Percentiles rank a stretch among this genome's conserved stretches.
These are phyloP conservation scores for Drosophila insularis DNA, from an alignment of 1,140 invertebrate genomes.

Conservation along the genomic window DNA sequence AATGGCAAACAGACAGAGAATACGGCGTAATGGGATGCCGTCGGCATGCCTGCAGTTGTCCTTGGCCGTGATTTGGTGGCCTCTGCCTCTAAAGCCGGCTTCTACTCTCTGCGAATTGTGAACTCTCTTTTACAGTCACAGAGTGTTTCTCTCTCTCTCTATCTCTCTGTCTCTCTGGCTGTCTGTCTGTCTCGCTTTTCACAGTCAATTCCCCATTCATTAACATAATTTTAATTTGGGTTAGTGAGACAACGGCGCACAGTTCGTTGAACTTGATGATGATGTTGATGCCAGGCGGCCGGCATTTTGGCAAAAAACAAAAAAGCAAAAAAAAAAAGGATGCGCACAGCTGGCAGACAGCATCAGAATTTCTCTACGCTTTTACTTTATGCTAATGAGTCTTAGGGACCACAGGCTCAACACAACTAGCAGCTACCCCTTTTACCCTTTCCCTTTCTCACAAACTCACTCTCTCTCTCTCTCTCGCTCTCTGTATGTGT, in stretches of 20 bases:
- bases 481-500: conserved; percentile 20
- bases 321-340: conserved; percentile 40
- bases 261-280: conserved; percentile 68
- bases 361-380: conserved; percentile 62
- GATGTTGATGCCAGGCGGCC: too few relatives aligned
- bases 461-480: conserved; percentile 29
- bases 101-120: conserved; percentile 2
- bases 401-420: conserved; percentile 11
- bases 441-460: conserved; percentile 48
- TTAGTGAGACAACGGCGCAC: conserved; percentile 77
- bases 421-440: conserved; percentile 45
- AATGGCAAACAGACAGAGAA: conserved; percentile 25
- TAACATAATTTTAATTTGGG: conserved; percentile 82
- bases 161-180: background rate
- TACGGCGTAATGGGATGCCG: conserved; percentile 31
- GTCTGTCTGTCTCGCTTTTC: conserved; percentile 9
- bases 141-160: background rate
- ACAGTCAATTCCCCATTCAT: conserved; percentile 57
- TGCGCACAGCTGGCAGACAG: conserved; percentile 63
- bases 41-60: conserved; percentile 54
- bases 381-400: conserved; percentile 76
- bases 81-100: conserved; percentile 35
- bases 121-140: background rate
- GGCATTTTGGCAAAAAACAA: background rate
- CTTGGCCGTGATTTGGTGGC: conserved; percentile 78